These are phyloP conservation scores for Celastrina argiolus DNA, from an alignment of 2,888 invertebrate genomes.

Conservation along the genomic window DNA sequence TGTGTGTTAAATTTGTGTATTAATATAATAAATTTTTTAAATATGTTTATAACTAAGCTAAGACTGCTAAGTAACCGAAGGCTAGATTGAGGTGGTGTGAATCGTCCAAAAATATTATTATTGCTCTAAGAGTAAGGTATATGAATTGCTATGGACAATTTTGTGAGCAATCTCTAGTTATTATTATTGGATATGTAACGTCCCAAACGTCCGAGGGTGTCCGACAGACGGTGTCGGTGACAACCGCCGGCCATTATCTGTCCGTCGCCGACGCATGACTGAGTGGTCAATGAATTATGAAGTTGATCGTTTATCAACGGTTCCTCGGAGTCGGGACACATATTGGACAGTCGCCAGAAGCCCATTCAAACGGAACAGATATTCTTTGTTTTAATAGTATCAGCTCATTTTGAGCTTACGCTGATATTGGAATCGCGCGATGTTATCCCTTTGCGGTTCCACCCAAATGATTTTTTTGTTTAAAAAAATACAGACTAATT, in stretches of 20 bases:
- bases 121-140: too few relatives aligned
- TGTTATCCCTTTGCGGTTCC: background rate
- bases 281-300: slow-evolving; percentile 31
- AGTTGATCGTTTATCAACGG: slow-evolving; percentile 28
- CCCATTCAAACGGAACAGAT: slow-evolving; percentile 4
- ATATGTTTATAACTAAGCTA: too few relatives aligned
- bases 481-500: too few relatives aligned
- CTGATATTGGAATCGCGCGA: background rate
- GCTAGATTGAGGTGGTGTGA: too few relatives aligned
- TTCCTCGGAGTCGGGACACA: slow-evolving; percentile 21
- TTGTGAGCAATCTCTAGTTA: too few relatives aligned
- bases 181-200: background rate
- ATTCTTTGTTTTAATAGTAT: slow-evolving; percentile 5
- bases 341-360: slow-evolving; percentile 11
- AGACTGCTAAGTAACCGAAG: too few relatives aligned
- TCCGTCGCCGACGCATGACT: slow-evolving; percentile 27
- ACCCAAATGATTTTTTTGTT: too few relatives aligned
- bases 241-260: slow-evolving; percentile 26
- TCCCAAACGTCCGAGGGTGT: background rate
- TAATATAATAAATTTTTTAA: too few relatives aligned
- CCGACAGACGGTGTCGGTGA: background rate
- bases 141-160: too few relatives aligned
- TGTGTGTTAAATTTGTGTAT: too few relatives aligned
- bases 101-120: too few relatives aligned
- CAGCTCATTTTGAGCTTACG: background rate